Conservation (phyloP, 2,797 vertebrate species). For the Calcarius lapponicus region DNA sequence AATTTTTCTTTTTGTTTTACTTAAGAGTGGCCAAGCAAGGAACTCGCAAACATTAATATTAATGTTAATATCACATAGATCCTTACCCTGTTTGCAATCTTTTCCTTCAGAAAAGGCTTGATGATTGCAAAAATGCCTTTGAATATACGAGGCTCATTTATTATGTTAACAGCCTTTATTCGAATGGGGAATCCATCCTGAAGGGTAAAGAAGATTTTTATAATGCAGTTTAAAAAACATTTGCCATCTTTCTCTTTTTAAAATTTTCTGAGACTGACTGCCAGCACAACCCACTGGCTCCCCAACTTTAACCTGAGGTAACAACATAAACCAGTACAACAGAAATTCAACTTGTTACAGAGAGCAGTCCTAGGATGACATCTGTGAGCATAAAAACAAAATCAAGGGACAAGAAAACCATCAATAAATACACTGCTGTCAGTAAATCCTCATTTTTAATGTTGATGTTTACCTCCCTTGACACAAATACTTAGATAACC, state of each 20-base stretch:
- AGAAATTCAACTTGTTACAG: not conserved
- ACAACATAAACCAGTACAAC: not conserved
- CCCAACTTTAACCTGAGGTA: not conserved
- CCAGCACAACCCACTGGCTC: not conserved
- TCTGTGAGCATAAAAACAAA: not conserved
- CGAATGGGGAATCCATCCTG: constrained; percentile 98
- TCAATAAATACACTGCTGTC: not conserved
- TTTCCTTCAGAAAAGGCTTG: constrained; percentile 98
- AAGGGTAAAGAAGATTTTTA: constrained; percentile 32
- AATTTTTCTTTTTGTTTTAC: not conserved
- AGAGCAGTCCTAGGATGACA: not conserved
- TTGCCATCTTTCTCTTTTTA: not conserved
- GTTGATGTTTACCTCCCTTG: not conserved
- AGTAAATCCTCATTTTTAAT: not conserved
- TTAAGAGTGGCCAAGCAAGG: not conserved
- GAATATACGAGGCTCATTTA: constrained; percentile 97
- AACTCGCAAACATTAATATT: not conserved
- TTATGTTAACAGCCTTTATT: constrained; percentile 97
- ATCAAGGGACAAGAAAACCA: not conserved
- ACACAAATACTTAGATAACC: not conserved
- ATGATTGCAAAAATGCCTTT: constrained; percentile 99
- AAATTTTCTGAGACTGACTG: not conserved
- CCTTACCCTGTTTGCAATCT: constrained; percentile 97
- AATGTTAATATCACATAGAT: not conserved
- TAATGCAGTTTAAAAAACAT: not conserved